Evolutionary conservation across 1,140 invertebrate genomes (phyloP), one percentile per base, ranked within the genome.

Genomic region (Drosophila tropicalis): DNA sequence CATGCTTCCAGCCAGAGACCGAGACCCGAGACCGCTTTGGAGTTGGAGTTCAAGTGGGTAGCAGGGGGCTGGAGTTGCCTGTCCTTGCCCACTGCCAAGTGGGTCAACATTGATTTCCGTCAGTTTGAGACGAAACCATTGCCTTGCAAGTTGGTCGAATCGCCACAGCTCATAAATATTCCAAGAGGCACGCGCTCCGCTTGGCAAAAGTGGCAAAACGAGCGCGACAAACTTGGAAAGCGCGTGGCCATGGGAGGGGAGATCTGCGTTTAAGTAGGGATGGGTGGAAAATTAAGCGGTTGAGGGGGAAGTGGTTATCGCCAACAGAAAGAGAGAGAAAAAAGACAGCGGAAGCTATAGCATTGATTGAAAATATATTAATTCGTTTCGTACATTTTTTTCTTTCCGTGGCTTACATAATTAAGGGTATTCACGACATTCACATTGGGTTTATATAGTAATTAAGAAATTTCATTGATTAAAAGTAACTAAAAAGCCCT

Each of bases 331-430:
- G 36, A 13, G 12, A 39, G 36, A 39, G 34, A 36, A 39, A 10
- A 13, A 13, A 13, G 36, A 0, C 36, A 39, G 41, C 40, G 17
- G 65, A 55, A 41, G 22, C 55, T 71, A 67, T 61, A 60, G 62
- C 76, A 83, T 83, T 87, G 83, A 87, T 87, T 87, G 83, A 87
- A 87, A 87, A 89, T 87, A 87, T 82, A 86, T 86, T 82, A 86
- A 81, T 85, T 72, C 67, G 61, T 67, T 62, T 65, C 41, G 15
- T 44, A 56, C 19, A 40, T 19, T 13, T 55, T 47, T 56, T 40
- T 34, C n/a, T n/a, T 39, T 12, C 3, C 12, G 32, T 55, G 9
- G 12, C 61, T 54, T 58, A 63, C 58, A 72, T 47, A 32, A 3
- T 36, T 12, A 76, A 61, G 61, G 70, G 44, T 54, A 57, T 56